These are phyloP conservation scores for Callospermophilus lateralis DNA, from an alignment of 2,113 vertebrate species.

Conservation along the genomic window DNA sequence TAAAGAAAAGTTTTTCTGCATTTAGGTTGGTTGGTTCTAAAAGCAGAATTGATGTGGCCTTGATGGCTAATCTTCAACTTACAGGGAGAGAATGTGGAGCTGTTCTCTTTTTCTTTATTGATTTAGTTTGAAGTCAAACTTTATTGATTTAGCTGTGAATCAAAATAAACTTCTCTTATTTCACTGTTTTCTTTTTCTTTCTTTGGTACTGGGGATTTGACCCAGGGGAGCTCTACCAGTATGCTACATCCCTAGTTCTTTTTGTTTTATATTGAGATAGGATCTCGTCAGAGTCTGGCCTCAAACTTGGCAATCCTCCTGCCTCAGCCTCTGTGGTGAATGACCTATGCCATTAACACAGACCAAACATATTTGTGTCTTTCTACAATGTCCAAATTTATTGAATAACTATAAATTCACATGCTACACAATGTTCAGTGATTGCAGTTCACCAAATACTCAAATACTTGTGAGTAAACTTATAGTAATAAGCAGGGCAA, in stretches of 20 bases:
- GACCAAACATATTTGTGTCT: too few species aligned
- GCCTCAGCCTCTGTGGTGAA: neutral
- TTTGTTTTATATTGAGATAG: neutral
- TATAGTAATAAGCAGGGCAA: too few species aligned
- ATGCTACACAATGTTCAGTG: too few species aligned
- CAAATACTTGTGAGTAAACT: too few species aligned
- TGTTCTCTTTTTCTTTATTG: neutral
- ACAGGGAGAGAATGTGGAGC: neutral
- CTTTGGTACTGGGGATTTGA: neutral
- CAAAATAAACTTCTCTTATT: neutral
- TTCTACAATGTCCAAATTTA: too few species aligned
- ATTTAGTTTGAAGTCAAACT: neutral
- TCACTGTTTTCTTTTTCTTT: neutral
- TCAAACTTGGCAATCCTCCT: neutral
- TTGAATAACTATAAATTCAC: too few species aligned
- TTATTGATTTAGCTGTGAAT: neutral
- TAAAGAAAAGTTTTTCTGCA: neutral
- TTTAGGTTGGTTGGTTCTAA: neutral
- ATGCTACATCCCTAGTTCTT: neutral
- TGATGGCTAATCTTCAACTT: neutral
- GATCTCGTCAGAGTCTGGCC: neutral
- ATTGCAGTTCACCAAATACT: too few species aligned
- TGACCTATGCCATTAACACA: too few species aligned
- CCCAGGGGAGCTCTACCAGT: neutral
- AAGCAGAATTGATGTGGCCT: neutral